phyloP scores from a whole-genome alignment of 1,140 invertebrate genomes.

The Coptotermes formosanus region DNA sequence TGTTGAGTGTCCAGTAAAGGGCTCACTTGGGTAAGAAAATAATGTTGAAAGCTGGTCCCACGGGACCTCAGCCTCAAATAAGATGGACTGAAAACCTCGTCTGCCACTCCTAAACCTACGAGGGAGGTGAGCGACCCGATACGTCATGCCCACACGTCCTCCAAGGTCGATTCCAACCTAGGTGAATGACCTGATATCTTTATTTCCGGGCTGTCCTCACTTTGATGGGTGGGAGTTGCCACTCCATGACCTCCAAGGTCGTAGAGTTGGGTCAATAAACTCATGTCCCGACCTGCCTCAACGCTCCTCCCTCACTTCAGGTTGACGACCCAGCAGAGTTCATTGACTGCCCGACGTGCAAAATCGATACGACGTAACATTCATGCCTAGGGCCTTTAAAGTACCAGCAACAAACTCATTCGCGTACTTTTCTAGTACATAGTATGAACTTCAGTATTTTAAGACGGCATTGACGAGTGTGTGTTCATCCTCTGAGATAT shows the following conservation, averaged over 20 bases:
- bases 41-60: too few relatives aligned
- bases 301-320: neutral
- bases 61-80: too few relatives aligned
- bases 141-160: neutral
- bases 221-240: neutral
- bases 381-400: neutral
- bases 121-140: neutral
- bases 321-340: neutral
- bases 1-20: too few relatives aligned
- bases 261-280: neutral
- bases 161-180: neutral
- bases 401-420: too few relatives aligned
- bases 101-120: neutral
- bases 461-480: too few relatives aligned
- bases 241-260: conserved; percentile 12
- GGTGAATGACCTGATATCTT: neutral
- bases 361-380: neutral
- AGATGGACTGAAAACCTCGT: too few relatives aligned
- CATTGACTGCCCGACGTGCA: conserved; percentile 1
- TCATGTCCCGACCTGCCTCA: neutral
- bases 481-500: too few relatives aligned
- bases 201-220: neutral
- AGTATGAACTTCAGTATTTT: too few relatives aligned
- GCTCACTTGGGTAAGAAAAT: too few relatives aligned
- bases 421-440: too few relatives aligned